Evolutionary conservation across 2,888 invertebrate species (phyloP), one percentile per base, ranked within the genome.

Genomic region (Erynnis tages): DNA sequence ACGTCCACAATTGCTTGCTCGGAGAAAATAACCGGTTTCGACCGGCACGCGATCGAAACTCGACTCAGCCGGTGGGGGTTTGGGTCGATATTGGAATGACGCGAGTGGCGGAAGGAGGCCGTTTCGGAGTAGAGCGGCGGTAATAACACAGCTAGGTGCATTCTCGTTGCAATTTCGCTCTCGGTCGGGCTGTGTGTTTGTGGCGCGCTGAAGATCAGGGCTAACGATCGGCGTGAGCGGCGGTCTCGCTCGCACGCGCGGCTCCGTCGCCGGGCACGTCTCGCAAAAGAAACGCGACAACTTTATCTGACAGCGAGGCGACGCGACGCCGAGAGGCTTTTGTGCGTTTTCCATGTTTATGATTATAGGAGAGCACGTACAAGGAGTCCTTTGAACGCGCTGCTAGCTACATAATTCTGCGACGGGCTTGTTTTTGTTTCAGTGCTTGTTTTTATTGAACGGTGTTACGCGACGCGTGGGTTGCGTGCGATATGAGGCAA

Each of bases 161-260:
- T 88, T 87, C 85, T 87, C 80, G 82, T 76, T 88, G 89, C 89
- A 88, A 88, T 88, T 88, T 89, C 89, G 86, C 89, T 89, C 89
- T 89, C 89, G 86, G 87, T 88, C 87, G 88, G 87, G 82, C 82
- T 89, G 75, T 89, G 82, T 89, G 89, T 89, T 88, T 89, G 89
- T 89, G 84, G 88, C 88, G 87, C 87, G 87, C 76, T 89, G 89
- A 89, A 89, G 89, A 89, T 89, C 89, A 89, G 87, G 88, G 89
- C 89, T 89, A 89, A 89, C 89, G 88, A 89, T 89, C 87, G 87
- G 79, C 80, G 77, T 69, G 73, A 49, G 68, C 61, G 63, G 67
- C 74, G 69, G 64, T 86, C 85, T 71, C 80, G 44, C 69, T 87
- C 83, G 65, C 81, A 70, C 64, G 56, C 60, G 17, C 37, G 25